Evolutionary conservation across 1,140 invertebrate species (phyloP), one percentile per base, ranked within the genome.

Genomic region (Amphibalanus amphitrite): DNA sequence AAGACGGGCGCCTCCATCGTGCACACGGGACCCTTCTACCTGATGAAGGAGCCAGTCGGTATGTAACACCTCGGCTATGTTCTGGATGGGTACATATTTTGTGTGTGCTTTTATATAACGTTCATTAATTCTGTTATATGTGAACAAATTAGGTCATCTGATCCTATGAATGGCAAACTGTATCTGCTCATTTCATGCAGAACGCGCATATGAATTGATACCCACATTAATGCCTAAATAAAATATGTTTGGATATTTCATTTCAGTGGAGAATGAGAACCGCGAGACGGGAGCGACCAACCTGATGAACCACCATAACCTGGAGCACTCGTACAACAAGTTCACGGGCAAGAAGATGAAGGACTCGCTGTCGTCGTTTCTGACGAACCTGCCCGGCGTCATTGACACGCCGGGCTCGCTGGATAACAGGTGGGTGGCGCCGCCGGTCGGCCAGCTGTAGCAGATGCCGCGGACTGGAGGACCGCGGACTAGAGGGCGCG

Each of bases 311-410:
- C 90, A 93, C 85, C 92, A 97, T 88, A 92, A 92, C 71, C 83
- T 98, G 67, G 93, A 97, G 82, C 94, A 97, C 82, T 94, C 94
- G 28, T 96, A 97, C 80, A 96, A 90, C 82, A 97, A 97, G 85
- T 97, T 97, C 82, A 95, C 92, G 83, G 93, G 93, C n/a, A 95
- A 96, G 79, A 97, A 94, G 82, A 74, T 77, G 68, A 82, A 76
- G 79, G 94, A 97, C 80, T 92, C 93, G 72, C 81, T 97, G 69
- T 95, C 93, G 59, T 93, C 94, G 25, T 97, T 98, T 80, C 83
- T 98, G 71, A 94, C 93, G 40, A 94, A 92, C 81, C 83, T 97
- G 72, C 95, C 95, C 73, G 94, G 94, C 33, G 93, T 95, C 72
- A 91, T 97, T 74, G 94, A 97, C 81, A 89, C 89, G 59, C 92